Evolutionary conservation across 2,797 vertebrate species (phyloP), one percentile per base, ranked within the genome.

Genomic region (Sebastolobus alascanus): DNA sequence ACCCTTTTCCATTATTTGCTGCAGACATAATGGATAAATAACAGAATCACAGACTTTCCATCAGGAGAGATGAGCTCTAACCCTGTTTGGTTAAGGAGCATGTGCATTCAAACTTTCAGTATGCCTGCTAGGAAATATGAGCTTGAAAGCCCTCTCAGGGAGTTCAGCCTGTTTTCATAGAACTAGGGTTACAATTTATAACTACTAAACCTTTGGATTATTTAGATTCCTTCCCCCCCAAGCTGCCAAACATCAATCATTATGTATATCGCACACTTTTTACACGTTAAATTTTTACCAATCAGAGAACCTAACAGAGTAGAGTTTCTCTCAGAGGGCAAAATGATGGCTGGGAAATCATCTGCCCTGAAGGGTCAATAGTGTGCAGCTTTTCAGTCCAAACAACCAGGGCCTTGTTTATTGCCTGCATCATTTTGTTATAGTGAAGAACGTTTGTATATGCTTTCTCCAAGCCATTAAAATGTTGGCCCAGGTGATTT

Each of bases 1-100:
- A 63, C 18, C 9, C 54, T 83, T 82, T 83, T 75, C 35, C 14
- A 79, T 79, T 58, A 58, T 82, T 77, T 75, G 33, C 50, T 77
- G 66, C 13, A 67, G 9, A 75, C 38, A 68, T 75, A 83, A 68
- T 35, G 20, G 54, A 76, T 69, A 73, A 74, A 79, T 72, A 68
- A 81, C 46, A 6, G 27, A 59, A 56, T 60, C 1, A 69, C 14
- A 29, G 22, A 22, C 58, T 76, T 71, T 55, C 78, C 61, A 80
- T 80, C 20, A 25, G 31, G 14, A 64, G n/a, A 73, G 22, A 77
- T 38, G 20, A 71, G 46, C 35, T 67, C 37, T 59, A 56, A 27
- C 46, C 12, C 14, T 74, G 10, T 54, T 66, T 33, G 37, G 38
- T 68, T 61, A 60, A 54, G 46, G 16, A 40, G 7, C 6, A 16